A percentile compares a stretch with the other conserved stretches of the same genome.
Evolutionary conservation across 2,888 invertebrate genomes (phyloP).

Genomic region (Cephus nigrinus): DNA sequence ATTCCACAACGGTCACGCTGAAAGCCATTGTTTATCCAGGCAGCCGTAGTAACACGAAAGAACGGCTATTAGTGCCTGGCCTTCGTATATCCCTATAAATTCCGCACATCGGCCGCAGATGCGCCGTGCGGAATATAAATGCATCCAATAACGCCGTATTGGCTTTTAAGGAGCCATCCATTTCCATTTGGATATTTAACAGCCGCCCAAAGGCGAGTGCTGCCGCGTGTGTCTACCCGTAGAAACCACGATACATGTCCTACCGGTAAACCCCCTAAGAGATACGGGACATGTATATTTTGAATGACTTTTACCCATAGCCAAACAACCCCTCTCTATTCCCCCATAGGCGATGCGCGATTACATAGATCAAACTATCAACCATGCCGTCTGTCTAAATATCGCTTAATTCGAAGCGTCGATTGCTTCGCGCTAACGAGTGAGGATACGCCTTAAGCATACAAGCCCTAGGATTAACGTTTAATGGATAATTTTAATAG

Average conservation of each 20-base stretch:
- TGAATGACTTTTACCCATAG: slow-evolving; percentile 13
- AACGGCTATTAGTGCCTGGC: slow-evolving; percentile 14
- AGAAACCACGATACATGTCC: neutral
- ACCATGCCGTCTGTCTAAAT: neutral
- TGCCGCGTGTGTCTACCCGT: neutral
- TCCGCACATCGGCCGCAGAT: slow-evolving; percentile 14
- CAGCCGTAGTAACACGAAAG: slow-evolving; percentile 7
- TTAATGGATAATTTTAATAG: neutral
- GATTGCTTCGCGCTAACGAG: neutral
- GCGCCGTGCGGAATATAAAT: slow-evolving; percentile 17
- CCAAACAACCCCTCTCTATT: neutral
- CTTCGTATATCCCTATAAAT: slow-evolving; percentile 16
- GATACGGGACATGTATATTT: slow-evolving; percentile 1
- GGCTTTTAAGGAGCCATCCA: slow-evolving; percentile 10
- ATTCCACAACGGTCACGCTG: neutral
- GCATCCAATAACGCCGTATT: slow-evolving; percentile 10
- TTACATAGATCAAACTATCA: neutral
- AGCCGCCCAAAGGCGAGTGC: slow-evolving; percentile 12
- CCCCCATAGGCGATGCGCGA: neutral
- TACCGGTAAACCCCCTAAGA: neutral
- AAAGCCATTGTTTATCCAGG: neutral
- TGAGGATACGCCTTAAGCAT: neutral
- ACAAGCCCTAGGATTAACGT: neutral
- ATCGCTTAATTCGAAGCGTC: neutral
- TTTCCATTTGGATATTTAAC: slow-evolving; percentile 15